These are phyloP conservation scores for Huso huso DNA, from an alignment of 2,797 vertebrate species.

Conservation along the genomic window DNA sequence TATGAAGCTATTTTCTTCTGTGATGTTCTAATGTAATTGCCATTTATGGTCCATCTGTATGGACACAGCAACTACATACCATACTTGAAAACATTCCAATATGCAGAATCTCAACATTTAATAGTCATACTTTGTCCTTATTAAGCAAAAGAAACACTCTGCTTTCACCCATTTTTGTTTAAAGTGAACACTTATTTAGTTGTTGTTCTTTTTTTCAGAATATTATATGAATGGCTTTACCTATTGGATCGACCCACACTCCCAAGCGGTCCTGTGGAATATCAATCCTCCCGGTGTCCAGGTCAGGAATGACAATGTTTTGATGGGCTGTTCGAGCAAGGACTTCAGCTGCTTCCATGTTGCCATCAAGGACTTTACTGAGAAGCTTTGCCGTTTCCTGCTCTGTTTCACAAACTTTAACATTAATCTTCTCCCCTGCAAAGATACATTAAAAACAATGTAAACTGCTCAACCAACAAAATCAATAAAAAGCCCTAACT, in stretches of 20 bases:
- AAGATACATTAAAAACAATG: constrained; percentile 11
- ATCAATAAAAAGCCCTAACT: no score
- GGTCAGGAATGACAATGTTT: constrained; percentile 32
- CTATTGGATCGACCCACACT: constrained; percentile 58
- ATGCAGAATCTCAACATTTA: no score
- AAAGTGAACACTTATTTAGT: no score
- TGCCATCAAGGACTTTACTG: constrained; percentile 45
- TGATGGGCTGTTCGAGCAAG: constrained; percentile 45
- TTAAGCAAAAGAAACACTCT: no score
- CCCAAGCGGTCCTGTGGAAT: constrained; percentile 41
- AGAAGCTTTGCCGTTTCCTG: constrained; percentile 41
- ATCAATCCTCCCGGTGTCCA: constrained; percentile 28
- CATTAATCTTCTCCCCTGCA: constrained; percentile 44
- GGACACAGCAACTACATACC: no score
- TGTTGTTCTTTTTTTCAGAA: background rate
- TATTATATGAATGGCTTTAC: constrained; percentile 21
- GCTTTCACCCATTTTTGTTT: no score
- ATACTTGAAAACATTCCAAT: no score
- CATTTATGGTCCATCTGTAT: no score
- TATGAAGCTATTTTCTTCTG: no score
- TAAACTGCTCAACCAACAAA: constrained; percentile 5
- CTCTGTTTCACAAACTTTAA: constrained; percentile 41
- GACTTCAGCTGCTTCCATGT: constrained; percentile 35
- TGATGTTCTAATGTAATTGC: no score
- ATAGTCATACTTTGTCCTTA: no score